phyloP scores from a whole-genome alignment of 2,888 invertebrate genomes.

The Drosophila koepferae region DNA sequence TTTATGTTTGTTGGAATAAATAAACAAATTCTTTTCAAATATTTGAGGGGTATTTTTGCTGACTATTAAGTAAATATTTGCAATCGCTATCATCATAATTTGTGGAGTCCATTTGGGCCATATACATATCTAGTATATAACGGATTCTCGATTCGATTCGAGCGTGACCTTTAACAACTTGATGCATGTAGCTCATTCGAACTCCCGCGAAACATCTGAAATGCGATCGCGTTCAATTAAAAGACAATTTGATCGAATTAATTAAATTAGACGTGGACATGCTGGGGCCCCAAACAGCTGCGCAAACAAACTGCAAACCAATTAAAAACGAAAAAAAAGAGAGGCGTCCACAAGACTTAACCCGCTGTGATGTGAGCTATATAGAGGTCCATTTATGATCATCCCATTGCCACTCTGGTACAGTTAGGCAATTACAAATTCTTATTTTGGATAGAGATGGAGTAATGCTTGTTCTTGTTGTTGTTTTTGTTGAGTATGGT shows the following conservation, averaged over 20 bases:
- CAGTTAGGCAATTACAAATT: slow-evolving; percentile 34
- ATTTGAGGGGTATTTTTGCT: background rate
- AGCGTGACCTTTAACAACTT: slow-evolving; percentile 37
- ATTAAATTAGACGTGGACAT: slow-evolving; percentile 65
- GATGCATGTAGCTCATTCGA: slow-evolving; percentile 23
- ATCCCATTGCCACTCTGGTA: slow-evolving; percentile 23
- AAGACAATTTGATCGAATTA: slow-evolving; percentile 80
- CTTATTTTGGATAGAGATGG: background rate
- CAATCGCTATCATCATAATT: background rate
- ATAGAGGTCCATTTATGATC: slow-evolving; percentile 10
- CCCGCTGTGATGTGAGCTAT: background rate
- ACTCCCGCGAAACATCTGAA: slow-evolving; percentile 42
- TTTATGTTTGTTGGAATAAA: slow-evolving; percentile 1
- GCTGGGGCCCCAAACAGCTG: slow-evolving; percentile 57
- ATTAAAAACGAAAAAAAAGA: slow-evolving; percentile 43
- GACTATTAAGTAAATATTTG: slow-evolving; percentile 6
- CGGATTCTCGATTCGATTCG: slow-evolving; percentile 1
- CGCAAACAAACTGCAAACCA: slow-evolving; percentile 76
- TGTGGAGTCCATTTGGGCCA: slow-evolving; percentile 18
- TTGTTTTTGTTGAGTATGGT: slow-evolving; percentile 17
- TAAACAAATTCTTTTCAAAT: background rate
- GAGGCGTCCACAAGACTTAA: slow-evolving; percentile 27
- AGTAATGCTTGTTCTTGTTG: background rate
- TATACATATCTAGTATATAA: background rate
- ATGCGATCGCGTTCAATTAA: slow-evolving; percentile 73